Base-by-base conservation (phyloP, 2,888 invertebrate genomes). In the Orthonychiurus folsomi region DNA sequence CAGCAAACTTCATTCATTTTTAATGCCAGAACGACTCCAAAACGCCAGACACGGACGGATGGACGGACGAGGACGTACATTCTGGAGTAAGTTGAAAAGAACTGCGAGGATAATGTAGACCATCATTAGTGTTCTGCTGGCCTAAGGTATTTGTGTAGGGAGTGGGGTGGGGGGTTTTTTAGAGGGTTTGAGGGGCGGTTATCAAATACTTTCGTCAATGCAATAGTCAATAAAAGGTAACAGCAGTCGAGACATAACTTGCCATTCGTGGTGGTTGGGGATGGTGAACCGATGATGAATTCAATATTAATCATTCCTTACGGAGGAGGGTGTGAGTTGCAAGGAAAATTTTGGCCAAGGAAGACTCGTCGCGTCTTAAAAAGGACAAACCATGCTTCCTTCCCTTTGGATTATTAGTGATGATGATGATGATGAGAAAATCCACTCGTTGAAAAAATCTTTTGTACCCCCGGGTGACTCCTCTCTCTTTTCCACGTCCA, bases 401-500 rank as follows among this genome's bases (percentile, higher is more conserved):
- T 37, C 37, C 37, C 9, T 37, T 15, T 15, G 15, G 15, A 5
- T 37, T 37, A 15, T 9, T 37, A 15, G 15, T 37, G 9, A 15
- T 37, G 37, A 37, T 37, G 37, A 37, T 37, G 37, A 37, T 37
- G 37, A 37, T 37, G 37, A 37, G 37, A 37, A 37, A 37, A 37
- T 37, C 9, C 37, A 37, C 37, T 37, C 15, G 37, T 37, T 37
- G 37, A 37, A 37, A 37, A 37, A 37, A 37, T 37, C 15, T 15
- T 37, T 37, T 37, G 37, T 37, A 15, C 37, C 37, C 37, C 9
- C 15, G 37, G 5, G 37, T 9, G 5, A 9, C 37, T 37, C 53
- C 54, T 58, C 58, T 66, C 24, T 59, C 57, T 64, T 65, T 57
- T 64, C 67, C 69, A 69, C 66, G n/a, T n/a, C n/a, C n/a, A n/a